Percentiles rank a stretch among this genome's conserved stretches.
Evolutionary conservation across 2,113 vertebrate genomes (phyloP).

Genomic region (Psittacula cyanocephala): DNA sequence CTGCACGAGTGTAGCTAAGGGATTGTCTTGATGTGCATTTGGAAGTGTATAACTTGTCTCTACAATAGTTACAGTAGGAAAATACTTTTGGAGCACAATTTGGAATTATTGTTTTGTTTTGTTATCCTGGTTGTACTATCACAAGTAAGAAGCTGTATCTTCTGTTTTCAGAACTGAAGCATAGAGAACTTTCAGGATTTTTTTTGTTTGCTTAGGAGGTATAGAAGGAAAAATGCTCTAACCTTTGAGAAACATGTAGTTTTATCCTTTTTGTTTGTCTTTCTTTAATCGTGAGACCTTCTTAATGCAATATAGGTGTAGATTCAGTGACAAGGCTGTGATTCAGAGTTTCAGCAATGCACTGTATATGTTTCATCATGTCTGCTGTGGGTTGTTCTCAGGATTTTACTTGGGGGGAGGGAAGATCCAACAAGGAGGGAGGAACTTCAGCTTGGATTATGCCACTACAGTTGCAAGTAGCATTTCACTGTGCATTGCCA

Average conservation of each 20-base stretch:
- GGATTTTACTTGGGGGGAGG: constrained; percentile 70
- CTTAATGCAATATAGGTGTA: background rate
- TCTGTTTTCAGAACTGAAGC: background rate
- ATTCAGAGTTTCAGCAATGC: constrained; percentile 66
- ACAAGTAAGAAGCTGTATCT: background rate
- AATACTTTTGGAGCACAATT: too few species aligned
- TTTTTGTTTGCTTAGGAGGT: background rate
- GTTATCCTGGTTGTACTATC: background rate
- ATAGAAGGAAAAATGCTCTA: background rate
- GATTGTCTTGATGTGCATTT: background rate
- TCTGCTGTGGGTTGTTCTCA: constrained; percentile 53
- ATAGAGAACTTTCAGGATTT: background rate
- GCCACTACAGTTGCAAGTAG: constrained; percentile 47
- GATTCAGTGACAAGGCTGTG: background rate
- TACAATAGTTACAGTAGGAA: background rate
- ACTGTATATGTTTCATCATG: constrained; percentile 61
- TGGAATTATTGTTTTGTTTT: background rate
- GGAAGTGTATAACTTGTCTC: background rate
- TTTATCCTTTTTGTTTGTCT: background rate
- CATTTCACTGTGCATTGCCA: constrained; percentile 55
- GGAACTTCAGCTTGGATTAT: constrained; percentile 53
- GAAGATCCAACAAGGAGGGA: constrained; percentile 64
- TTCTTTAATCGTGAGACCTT: background rate
- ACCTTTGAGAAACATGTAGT: background rate
- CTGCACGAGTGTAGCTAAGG: background rate